Base-by-base conservation (phyloP, 2,888 invertebrate genomes). In the Andrena trimmerana region DNA sequence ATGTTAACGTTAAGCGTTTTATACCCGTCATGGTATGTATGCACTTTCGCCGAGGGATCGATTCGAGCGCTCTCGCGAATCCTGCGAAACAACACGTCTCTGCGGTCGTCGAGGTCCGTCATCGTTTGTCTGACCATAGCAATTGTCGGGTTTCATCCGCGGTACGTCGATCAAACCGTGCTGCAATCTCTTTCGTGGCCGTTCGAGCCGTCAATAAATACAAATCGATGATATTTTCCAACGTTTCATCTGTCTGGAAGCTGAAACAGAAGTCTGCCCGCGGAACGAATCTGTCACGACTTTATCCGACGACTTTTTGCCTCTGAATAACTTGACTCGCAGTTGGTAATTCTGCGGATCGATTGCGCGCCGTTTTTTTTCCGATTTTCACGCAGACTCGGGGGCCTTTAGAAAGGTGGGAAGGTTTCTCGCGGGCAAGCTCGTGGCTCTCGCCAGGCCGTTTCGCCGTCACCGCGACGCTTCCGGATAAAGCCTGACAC, bases 401-500 rank as follows among this genome's bases (percentile, higher is more conserved):
- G 7, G 52, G 70, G 42, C 42, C 29, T 36, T 60, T 27, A 57
- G 13, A 59, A 6, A 31, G 59, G 36, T 31, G 29, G 31, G 67
- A 62, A 72, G 69, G 70, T 83, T 66, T 63, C 72, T 72, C 70
- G 72, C 76, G 50, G 73, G 31, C 63, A 70, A 65, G 78, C 62
- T 48, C 5, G 75, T 59, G 59, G 42, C 63, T 81, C 62, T 48
- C 5, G 75, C 60, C 42, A 57, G 68, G 54, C 31, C 54, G 74
- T 78, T 86, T 78, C 79, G 71, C 77, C 70, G 73, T 69, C 77
- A 70, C 79, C 77, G 77, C 71, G 75, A 69, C 78, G 66, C 70
- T 81, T 84, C 83, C 84, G 83, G 77, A 65, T 73, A 70, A 80
- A 77, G 81, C 70, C 68, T 77, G 88, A 82, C 81, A 72, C 80